Base-by-base conservation (phyloP, 1,140 invertebrate species). In the Ctenoplectra terminalis region DNA sequence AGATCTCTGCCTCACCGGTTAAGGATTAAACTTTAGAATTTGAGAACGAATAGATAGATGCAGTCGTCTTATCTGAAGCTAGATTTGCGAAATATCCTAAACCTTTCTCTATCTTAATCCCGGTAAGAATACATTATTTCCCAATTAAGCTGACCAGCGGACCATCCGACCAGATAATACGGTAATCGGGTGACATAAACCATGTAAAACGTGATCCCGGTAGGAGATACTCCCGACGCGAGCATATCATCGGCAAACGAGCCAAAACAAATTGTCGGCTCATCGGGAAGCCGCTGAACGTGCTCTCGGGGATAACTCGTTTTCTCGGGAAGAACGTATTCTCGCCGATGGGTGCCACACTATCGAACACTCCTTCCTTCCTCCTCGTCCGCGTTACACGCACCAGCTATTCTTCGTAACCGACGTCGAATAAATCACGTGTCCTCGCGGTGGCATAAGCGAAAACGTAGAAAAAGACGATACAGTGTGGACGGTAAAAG, bases 361-460 rank as follows among this genome's bases (percentile, higher is more conserved):
- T 72, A 67, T 72, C 73, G 11, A 7, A 31, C 6, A 52, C 31
- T 43, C 43, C 29, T 17, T 23, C 46, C n/a, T 34, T 31, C 2
- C 8, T 26, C 43, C 26, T 37, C 37, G 34, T 34, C 7, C 34
- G 11, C 40, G 40, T 40, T 73, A 11, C 64, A 20, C 37, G 26
- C 26, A 23, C 43, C 40, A 29, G 31, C 43, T 60, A 81, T 72
- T 80, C 77, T 56, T 50, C 63, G 46, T 26, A 26, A n/a, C 23
- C 71, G 76, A 87, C 76, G 46, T 81, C 73, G 77, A 87, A 87
- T 87, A 87, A 87, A 87, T 87, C 86, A 87, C 69, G 66, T 2
- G 64, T 58, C 40, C n/a, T 52, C 34, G 69, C 58, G 46, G 73
- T 52, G 23, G 79, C 34, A 64, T 50, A 69, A 69, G 72, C 63